A percentile compares a stretch with the other conserved stretches of the same genome.
phyloP scores from a whole-genome alignment of 2,797 vertebrate species.

The Cossypha dichroa region DNA sequence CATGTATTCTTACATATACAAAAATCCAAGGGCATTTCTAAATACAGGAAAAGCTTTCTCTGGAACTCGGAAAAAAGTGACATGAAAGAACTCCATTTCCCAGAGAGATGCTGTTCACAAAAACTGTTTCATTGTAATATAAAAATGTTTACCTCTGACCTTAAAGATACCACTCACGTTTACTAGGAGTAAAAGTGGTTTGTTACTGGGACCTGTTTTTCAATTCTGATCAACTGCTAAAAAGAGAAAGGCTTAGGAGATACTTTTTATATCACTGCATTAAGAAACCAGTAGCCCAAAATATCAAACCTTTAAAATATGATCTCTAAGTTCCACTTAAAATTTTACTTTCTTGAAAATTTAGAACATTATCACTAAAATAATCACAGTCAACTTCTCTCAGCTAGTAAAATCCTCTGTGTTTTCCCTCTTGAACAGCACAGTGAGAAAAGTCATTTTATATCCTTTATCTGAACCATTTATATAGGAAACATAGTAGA shows the following conservation, averaged over 20 bases:
- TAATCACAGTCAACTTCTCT: neutral
- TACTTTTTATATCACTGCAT: neutral
- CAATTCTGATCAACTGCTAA: neutral
- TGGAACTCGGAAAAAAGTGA: neutral
- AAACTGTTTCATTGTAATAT: neutral
- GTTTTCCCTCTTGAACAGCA: neutral
- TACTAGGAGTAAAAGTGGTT: neutral
- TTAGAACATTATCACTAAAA: neutral
- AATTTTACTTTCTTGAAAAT: neutral
- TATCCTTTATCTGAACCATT: neutral
- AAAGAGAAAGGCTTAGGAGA: neutral
- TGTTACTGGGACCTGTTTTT: neutral
- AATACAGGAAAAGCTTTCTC: neutral
- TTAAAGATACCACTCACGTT: fast-evolving
- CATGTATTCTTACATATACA: neutral
- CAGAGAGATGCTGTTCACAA: neutral
- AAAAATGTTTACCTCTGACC: neutral
- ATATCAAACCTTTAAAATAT: neutral
- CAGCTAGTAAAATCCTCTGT: neutral
- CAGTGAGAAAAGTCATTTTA: neutral
- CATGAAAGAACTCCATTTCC: neutral
- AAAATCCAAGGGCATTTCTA: neutral
- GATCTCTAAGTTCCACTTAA: neutral
- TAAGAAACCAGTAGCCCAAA: neutral
- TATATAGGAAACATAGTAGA: neutral